A percentile compares a stretch with the other conserved stretches of the same genome.
Evolutionary conservation across 2,113 vertebrate genomes (phyloP).

Genomic region (Psettodes erumei): DNA sequence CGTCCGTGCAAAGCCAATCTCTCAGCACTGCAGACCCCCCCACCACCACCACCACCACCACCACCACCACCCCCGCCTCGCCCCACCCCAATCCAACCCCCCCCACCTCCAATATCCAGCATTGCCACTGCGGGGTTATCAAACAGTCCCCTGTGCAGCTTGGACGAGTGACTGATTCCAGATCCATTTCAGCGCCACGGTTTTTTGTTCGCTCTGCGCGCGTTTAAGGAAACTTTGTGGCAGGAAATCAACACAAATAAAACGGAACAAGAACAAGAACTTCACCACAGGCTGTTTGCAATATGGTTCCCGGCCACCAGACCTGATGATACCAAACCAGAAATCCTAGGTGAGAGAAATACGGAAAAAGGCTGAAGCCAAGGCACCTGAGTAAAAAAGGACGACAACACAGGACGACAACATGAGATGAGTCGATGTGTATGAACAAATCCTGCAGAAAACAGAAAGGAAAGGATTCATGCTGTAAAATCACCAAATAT

Average conservation of each 20-base stretch:
- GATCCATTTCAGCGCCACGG: slow-evolving; percentile 23
- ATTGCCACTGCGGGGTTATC: slow-evolving; percentile 66
- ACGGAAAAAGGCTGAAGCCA: too few relatives aligned
- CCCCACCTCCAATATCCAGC: slow-evolving; percentile 41
- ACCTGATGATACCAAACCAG: not conserved
- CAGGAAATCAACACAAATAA: slow-evolving; percentile 11
- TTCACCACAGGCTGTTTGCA: not conserved
- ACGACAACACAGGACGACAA: too few relatives aligned
- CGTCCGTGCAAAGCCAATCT: slow-evolving; percentile 74
- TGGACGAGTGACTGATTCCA: slow-evolving; percentile 43
- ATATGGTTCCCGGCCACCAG: accelerated
- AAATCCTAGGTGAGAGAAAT: too few relatives aligned
- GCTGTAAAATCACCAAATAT: not conserved
- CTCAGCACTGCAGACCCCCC: slow-evolving; percentile 34
- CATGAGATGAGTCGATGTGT: too few relatives aligned
- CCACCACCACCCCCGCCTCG: too few relatives aligned
- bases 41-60: too few relatives aligned
- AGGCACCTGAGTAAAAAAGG: not conserved
- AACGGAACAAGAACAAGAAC: not conserved
- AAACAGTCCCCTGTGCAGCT: slow-evolving; percentile 50
- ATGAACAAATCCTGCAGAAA: too few relatives aligned
- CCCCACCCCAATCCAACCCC: slow-evolving; percentile 23
- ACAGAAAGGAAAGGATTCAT: not conserved
- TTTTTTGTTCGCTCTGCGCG: not conserved
- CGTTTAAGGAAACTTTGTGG: slow-evolving; percentile 11